A percentile compares a stretch with the other conserved stretches of the same genome.
Conservation (phyloP, 2,113 vertebrate species). For the Sinocyclocheilus anshuiensis region DNA sequence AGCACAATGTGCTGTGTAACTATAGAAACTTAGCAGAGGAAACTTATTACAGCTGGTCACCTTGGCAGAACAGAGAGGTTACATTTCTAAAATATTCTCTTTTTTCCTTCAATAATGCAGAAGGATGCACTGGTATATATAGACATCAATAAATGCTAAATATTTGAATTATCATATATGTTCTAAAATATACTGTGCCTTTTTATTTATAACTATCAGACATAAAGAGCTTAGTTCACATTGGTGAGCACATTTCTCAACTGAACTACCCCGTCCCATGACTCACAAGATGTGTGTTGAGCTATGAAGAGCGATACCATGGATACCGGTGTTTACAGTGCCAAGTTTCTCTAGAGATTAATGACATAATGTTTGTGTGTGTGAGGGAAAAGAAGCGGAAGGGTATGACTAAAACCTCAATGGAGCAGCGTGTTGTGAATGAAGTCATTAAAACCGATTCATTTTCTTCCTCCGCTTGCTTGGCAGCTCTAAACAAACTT, state of each 20-base stretch:
- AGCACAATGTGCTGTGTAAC: background rate
- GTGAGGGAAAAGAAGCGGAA: slow-evolving; percentile 35
- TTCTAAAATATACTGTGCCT: background rate
- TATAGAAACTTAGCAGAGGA: slow-evolving; percentile 19
- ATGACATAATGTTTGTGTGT: slow-evolving; percentile 66
- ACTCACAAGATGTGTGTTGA: slow-evolving; percentile 55
- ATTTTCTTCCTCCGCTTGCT: slow-evolving; percentile 7
- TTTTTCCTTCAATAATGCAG: background rate
- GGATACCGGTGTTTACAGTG: slow-evolving; percentile 72
- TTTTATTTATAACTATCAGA: background rate
- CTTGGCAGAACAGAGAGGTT: background rate
- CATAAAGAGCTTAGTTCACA: background rate
- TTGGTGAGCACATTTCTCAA: background rate
- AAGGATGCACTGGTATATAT: background rate
- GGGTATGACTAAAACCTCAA: slow-evolving; percentile 49
- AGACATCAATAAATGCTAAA: background rate
- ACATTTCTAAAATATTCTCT: background rate
- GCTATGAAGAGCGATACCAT: slow-evolving; percentile 64
- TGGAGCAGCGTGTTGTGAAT: slow-evolving; percentile 52
- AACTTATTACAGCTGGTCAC: background rate
- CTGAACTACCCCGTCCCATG: background rate
- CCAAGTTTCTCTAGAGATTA: slow-evolving; percentile 66
- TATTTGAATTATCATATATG: background rate
- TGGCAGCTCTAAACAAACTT: slow-evolving; percentile 38
- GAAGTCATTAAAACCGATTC: slow-evolving; percentile 47